phyloP scores from a whole-genome alignment of 2,888 invertebrate genomes.

The Dasypolia templi region DNA sequence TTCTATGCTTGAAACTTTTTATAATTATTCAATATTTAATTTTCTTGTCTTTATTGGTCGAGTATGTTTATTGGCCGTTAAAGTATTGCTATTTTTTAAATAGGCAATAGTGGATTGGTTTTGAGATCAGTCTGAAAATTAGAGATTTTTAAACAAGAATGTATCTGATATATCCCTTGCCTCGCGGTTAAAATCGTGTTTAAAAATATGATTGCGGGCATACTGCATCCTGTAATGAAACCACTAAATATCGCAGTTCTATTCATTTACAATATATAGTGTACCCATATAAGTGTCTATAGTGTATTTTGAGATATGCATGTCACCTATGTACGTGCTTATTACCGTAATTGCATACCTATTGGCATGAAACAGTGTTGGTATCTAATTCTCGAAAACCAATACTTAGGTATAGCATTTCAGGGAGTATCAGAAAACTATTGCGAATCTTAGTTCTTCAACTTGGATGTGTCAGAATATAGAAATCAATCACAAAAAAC shows the following conservation, averaged over 20 bases:
- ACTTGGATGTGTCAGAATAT: not conserved
- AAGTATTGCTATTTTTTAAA: not conserved
- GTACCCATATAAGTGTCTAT: not conserved
- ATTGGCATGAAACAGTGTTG: conserved; percentile 10
- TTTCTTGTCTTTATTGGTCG: not conserved
- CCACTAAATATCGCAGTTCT: not conserved
- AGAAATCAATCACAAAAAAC: conserved; percentile 16
- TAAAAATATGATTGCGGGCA: too few species aligned
- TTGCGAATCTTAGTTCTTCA: not conserved
- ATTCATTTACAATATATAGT: not conserved
- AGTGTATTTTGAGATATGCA: conserved; percentile 25
- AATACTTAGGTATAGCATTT: not conserved
- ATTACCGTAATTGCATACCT: conserved; percentile 36
- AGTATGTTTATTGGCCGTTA: not conserved
- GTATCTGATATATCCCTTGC: not conserved
- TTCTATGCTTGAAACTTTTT: conserved; percentile 34
- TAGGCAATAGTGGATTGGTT: not conserved
- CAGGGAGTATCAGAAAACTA: not conserved
- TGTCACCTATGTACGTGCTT: conserved; percentile 33
- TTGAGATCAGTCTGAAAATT: not conserved
- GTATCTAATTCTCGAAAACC: conserved; percentile 21
- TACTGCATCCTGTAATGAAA: not conserved
- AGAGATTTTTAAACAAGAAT: not conserved
- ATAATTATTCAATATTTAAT: not conserved
- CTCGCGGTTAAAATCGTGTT: not conserved